Conservation (phyloP, 2,888 invertebrate genomes). For the Drosophila ezoana region DNA sequence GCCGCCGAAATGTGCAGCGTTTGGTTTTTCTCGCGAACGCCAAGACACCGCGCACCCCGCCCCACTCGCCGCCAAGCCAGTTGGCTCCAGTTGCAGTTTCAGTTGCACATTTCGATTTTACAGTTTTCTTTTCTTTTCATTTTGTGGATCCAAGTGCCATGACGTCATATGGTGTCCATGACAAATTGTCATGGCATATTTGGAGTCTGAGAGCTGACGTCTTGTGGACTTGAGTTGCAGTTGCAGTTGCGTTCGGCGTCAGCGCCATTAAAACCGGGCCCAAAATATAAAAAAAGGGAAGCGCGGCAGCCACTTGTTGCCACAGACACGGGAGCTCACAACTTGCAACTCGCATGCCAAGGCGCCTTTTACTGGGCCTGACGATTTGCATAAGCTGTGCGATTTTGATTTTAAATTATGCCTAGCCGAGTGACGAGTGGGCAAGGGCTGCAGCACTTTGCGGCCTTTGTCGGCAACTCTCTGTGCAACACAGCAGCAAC, state of each 20-base stretch:
- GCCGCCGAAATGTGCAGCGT: slow-evolving; percentile 69
- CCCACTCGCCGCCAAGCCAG: not conserved
- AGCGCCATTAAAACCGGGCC: slow-evolving; percentile 4
- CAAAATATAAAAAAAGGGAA: not conserved
- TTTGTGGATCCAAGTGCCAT: slow-evolving; percentile 12
- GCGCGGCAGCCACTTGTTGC: slow-evolving; percentile 46
- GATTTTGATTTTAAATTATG: slow-evolving; percentile 67
- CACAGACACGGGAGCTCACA: slow-evolving; percentile 17
- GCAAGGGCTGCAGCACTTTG: slow-evolving; percentile 20
- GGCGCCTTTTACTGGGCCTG: slow-evolving; percentile 39
- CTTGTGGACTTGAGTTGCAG: not conserved
- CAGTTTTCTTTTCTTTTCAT: not conserved
- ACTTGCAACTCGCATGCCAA: slow-evolving; percentile 57
- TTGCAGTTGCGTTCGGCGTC: too few species aligned
- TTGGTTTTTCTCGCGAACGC: slow-evolving; percentile 59
- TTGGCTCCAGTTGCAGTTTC: slow-evolving; percentile 32
- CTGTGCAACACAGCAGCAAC: slow-evolving; percentile 11
- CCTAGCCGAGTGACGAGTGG: slow-evolving; percentile 33
- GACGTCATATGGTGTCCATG: slow-evolving; percentile 54
- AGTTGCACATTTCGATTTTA: slow-evolving; percentile 19
- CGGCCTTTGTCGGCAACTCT: slow-evolving; percentile 50
- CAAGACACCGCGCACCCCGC: not conserved
- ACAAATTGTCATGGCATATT: slow-evolving; percentile 45
- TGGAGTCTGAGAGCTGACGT: slow-evolving; percentile 9
- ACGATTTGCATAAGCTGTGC: slow-evolving; percentile 71